Evolutionary conservation across 2,797 vertebrate genomes (phyloP).

Genomic region (Hemibagrus guttatus): DNA sequence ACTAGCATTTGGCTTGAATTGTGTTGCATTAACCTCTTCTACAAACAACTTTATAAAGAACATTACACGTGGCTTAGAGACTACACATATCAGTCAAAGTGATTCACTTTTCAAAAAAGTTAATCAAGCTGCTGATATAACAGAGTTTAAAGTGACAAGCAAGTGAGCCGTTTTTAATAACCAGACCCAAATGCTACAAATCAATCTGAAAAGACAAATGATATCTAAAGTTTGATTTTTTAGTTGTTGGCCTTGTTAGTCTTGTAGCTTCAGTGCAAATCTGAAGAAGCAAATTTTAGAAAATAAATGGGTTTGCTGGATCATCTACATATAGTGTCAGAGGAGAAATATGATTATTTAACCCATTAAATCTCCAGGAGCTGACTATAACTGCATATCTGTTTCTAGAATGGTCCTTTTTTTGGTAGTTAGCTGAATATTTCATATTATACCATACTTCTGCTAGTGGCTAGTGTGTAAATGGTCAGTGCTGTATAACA

Average conservation of each 20-base stretch:
- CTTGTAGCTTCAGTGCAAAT: neutral
- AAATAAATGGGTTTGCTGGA: neutral
- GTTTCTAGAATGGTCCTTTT: neutral
- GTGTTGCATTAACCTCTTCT: conserved; percentile 11
- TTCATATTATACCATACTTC: neutral
- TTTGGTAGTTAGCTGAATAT: neutral
- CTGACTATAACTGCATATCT: neutral
- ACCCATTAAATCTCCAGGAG: neutral
- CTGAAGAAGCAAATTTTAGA: neutral
- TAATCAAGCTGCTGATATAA: neutral
- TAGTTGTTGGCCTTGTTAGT: neutral
- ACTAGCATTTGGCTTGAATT: conserved; percentile 9
- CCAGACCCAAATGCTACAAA: neutral
- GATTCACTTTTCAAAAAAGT: neutral
- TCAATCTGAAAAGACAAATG: neutral
- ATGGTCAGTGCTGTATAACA: neutral
- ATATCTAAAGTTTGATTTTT: neutral
- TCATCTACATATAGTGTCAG: neutral
- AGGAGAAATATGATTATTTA: neutral
- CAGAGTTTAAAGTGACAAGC: neutral
- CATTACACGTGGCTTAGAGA: neutral
- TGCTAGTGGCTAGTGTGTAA: neutral
- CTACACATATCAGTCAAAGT: conserved; percentile 12
- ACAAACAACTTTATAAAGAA: conserved; percentile 4
- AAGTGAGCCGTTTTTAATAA: neutral